phyloP scores from a whole-genome alignment of 2,888 invertebrate genomes.

The Disparrhopalites patrizii region DNA sequence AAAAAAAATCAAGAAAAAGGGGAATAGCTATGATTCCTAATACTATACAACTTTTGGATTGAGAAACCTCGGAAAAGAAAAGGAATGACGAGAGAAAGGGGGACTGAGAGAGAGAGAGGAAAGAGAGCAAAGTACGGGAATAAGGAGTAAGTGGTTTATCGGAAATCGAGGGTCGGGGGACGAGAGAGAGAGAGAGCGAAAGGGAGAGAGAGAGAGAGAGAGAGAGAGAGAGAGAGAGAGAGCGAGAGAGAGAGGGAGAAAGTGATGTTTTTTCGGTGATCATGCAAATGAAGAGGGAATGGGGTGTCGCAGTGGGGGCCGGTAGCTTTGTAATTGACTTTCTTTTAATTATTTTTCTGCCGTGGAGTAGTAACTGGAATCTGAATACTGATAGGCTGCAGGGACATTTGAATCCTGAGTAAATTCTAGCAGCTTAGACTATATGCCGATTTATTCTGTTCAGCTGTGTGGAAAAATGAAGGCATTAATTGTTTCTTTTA shows the following conservation, averaged over 20 bases:
- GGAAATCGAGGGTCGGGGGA: constrained; percentile 32
- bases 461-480: constrained; percentile 49
- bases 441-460: constrained; percentile 48
- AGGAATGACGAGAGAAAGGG: constrained; percentile 3
- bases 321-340: constrained; percentile 49
- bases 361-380: constrained; percentile 29
- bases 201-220: no score
- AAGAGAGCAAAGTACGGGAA: constrained; percentile 30
- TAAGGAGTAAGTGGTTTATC: constrained; percentile 34
- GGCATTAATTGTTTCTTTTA: constrained; percentile 49
- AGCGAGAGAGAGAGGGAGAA: constrained; percentile 19
- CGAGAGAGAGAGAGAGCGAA: constrained; percentile 18
- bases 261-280: constrained; percentile 43
- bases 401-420: constrained; percentile 39
- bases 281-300: constrained; percentile 48
- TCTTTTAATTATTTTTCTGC: constrained; percentile 49
- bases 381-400: constrained; percentile 42
- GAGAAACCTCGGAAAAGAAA: neutral
- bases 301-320: constrained; percentile 43
- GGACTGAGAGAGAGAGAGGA: neutral
- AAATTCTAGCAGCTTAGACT: constrained; percentile 31
- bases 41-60: no score
- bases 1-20: constrained; percentile 4
- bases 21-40: constrained; percentile 18
- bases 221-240: constrained; percentile 31